Conservation (phyloP, 1,140 invertebrate species). For the Arion vulgaris region DNA sequence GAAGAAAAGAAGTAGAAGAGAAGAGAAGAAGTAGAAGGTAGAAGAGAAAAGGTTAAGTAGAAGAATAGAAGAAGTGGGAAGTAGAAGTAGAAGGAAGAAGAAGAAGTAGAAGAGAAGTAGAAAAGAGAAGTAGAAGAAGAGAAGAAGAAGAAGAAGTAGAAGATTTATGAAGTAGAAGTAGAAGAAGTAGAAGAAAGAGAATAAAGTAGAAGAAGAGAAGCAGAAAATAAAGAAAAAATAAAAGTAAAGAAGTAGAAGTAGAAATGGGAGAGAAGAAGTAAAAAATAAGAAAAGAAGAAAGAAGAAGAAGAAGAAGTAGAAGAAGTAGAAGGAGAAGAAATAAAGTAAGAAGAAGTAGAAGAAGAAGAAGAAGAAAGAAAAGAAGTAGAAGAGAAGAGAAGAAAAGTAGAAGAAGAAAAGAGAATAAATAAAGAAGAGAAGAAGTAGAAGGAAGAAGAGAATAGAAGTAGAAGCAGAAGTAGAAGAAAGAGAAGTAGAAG, state of each 20-base stretch:
- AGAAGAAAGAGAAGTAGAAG: no score
- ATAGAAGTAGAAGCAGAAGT: no score
- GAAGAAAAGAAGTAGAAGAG: background rate
- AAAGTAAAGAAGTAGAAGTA: background rate
- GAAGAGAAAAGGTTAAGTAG: background rate
- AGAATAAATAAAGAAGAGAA: no score
- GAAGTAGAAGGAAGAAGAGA: no score
- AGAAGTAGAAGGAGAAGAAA: no score
- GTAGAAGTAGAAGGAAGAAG: background rate
- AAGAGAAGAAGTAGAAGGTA: background rate
- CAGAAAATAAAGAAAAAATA: no score
- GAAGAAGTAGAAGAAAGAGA: no score
- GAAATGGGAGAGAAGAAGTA: background rate
- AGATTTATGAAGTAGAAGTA: background rate
- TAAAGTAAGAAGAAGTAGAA: no score
- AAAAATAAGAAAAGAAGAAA: background rate
- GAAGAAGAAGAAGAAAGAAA: no score
- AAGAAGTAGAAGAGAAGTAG: background rate
- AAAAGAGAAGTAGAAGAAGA: conserved; percentile 55
- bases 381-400: no score
- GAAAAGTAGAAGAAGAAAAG: no score
- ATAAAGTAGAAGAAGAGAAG: no score
- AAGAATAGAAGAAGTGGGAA: background rate
- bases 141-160: background rate
- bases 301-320: background rate